Conservation (phyloP, 2,888 invertebrate species). For the Drosophila emarginata region DNA sequence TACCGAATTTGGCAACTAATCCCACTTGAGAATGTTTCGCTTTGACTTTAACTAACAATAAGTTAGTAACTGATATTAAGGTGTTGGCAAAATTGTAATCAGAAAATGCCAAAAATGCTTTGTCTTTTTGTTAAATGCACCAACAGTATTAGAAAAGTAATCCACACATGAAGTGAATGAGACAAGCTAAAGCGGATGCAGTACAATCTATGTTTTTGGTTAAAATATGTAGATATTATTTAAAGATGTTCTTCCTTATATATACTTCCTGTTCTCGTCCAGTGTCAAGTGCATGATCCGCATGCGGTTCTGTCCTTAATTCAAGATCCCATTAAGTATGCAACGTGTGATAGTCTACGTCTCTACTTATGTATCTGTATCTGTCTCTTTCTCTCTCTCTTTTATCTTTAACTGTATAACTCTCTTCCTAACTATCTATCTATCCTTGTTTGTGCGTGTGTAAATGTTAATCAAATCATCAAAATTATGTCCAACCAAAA, state of each 20-base stretch:
- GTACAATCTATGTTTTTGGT: background rate
- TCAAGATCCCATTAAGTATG: conserved; percentile 11
- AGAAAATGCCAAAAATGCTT: background rate
- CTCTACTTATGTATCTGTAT: conserved; percentile 40
- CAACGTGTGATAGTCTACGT: conserved; percentile 14
- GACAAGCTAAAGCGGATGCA: background rate
- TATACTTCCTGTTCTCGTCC: background rate
- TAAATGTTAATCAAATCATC: conserved; percentile 63
- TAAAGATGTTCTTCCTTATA: background rate
- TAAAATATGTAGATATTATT: background rate
- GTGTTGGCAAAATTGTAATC: background rate
- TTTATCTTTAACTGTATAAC: conserved; percentile 26
- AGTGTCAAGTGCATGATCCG: conserved; percentile 4
- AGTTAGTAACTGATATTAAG: background rate
- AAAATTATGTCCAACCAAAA: conserved; percentile 66
- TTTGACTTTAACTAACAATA: background rate
- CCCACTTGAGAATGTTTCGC: background rate
- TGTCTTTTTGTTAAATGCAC: background rate
- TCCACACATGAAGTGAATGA: background rate
- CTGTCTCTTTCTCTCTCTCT: conserved; percentile 22
- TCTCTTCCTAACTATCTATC: conserved; percentile 5
- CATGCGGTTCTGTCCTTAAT: conserved; percentile 22
- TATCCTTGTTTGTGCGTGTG: conserved; percentile 43
- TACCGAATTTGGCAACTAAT: too few relatives aligned
- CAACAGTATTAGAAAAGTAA: background rate